phyloP scores from a whole-genome alignment of 2,113 vertebrate genomes.

The Cyphomyrus discorhynchus region DNA sequence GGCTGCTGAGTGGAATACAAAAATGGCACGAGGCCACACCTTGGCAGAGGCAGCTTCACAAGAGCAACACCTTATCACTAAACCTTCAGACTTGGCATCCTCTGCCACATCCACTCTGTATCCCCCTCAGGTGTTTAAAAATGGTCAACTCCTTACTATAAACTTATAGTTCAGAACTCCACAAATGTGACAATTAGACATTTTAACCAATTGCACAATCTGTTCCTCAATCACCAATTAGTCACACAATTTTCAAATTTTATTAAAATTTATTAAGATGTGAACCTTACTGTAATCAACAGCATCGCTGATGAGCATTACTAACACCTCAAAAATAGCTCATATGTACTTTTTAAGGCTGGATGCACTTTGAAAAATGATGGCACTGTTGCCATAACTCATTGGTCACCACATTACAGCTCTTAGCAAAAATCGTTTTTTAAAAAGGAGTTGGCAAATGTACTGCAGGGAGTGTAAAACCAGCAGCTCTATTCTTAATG shows the following conservation, averaged over 20 bases:
- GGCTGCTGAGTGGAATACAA: background rate
- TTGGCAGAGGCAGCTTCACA: background rate
- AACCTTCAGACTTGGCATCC: background rate
- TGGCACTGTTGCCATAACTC: background rate
- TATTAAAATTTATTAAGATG: background rate
- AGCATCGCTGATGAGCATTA: background rate
- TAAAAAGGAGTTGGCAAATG: background rate
- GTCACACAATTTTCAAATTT: background rate
- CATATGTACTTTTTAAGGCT: background rate
- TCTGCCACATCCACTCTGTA: slow-evolving; percentile 29
- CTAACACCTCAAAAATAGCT: background rate
- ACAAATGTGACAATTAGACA: background rate
- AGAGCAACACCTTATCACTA: background rate
- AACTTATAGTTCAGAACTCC: background rate
- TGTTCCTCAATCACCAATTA: background rate
- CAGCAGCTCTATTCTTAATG: background rate
- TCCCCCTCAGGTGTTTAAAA: slow-evolving; percentile 42
- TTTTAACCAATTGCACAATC: background rate
- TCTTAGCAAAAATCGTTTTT: background rate
- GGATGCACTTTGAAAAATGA: background rate
- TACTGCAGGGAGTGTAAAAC: background rate
- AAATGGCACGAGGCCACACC: background rate
- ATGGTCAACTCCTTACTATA: slow-evolving; percentile 43
- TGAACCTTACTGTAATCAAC: background rate
- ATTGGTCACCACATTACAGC: background rate